Base-by-base conservation (phyloP, 1,140 invertebrate species). In the Cyphomyrmex costatus region DNA sequence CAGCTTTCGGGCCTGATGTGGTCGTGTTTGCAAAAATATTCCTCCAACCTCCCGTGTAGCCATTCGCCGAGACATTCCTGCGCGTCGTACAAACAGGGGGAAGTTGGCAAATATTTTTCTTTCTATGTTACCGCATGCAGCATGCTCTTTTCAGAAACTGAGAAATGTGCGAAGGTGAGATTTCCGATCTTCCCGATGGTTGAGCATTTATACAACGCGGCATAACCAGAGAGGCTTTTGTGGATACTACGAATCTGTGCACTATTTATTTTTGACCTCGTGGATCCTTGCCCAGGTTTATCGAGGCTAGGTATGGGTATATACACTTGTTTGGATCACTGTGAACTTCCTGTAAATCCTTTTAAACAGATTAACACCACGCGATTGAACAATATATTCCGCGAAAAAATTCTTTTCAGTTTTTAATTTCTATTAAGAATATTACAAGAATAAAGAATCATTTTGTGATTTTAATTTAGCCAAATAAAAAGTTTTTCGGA, bases 241-340 rank as follows among this genome's bases (percentile, higher is more conserved):
- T 71, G 49, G 65, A 83, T 86, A 87, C 85, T 87, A 90, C 78
- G 87, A 86, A 58, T 58, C 21, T 66, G 78, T 66, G 36, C 51
- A 65, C 71, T 93, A 89, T 93, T 93, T 93, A 93, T 93, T 92
- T 92, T 91, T 91, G 88, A 92, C 66, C 86, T 53, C 70, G 30
- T 89, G 61, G 86, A 85, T 42, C 65, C 63, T 80, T 80, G 33
- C 51, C 66, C 24, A 33, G 70, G 76, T 71, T 82, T 73, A 68
- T 74, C 42, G 79, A 82, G 73, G 33, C 86, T 77, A 85, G 84
- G 61, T 87, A 82, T 89, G 68, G 65, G 19, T 36, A n/a, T n/a
- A n/a, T n/a, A 42, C 27, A 56, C 66, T 73, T 21, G 30, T 2
- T 58, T 33, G 51, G 8, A 74, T 58, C 33, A 60, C 21, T 10